Base-by-base conservation (phyloP, 2,888 invertebrate species). In the Hirudinaria manillensis region DNA sequence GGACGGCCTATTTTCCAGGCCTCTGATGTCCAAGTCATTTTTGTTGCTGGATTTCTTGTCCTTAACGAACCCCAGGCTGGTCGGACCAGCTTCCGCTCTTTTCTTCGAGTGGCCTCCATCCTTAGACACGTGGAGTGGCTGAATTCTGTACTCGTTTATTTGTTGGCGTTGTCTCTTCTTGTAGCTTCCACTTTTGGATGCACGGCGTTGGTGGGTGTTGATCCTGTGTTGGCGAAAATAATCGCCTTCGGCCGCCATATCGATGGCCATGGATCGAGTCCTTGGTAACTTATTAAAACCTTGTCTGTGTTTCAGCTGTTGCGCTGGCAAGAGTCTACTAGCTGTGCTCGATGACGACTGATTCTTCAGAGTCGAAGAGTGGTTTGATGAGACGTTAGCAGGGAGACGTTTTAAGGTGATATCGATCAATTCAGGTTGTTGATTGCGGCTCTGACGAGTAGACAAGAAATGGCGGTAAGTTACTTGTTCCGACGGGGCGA, bases 1-100 rank as follows among this genome's bases (percentile, higher is more conserved):
- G 61, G 67, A 90, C 85, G 0, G 90, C 90, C 79, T 89, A 19
- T 61, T 24, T 61, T 61, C 61, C 61, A 61, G 29, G 61, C 29
- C 61, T 29, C 61, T 61, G 61, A 27, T 61, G 21, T 24, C 61
- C 29, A 24, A 24, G 6, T 61, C 61, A 27, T 29, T 61, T 61
- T 29, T 61, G 6, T 6, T 61, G 24, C 24, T 16, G 24, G 61
- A 29, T 61, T 61, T 61, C n/a, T 61, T 61, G 21, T 61, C 61
- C 29, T 29, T 61, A 3, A 29, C 24, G 24, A 29, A 27, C n/a
- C 24, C 61, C 7, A 24, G 24, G 61, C 29, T 19, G 1, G 24
- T 27, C 10, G n/a, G 61, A 61, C 24, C 10, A 6, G 13, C 10
- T 24, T 61, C 61, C 24, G 2, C 10, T 61, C 29, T 61, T 29